Base-by-base conservation (phyloP, 2,888 invertebrate genomes). In the Halictus ligatus region DNA sequence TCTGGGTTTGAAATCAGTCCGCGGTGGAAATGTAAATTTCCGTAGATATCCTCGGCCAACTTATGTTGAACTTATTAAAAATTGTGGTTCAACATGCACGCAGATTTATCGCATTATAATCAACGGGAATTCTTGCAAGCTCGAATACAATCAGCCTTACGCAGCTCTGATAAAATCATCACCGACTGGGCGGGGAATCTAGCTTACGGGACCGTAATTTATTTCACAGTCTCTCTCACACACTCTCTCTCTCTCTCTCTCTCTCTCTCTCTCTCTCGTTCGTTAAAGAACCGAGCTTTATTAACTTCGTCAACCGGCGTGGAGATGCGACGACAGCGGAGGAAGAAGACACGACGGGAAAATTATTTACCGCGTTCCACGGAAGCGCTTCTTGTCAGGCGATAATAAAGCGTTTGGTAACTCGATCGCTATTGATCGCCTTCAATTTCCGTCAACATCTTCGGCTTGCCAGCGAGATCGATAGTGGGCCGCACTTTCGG, bases 351-450 rank as follows among this genome's bases (percentile, higher is more conserved):
- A 35, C 67, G 35, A 18, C 29, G 43, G 46, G 46, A 15, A 35
- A 73, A 80, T 82, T 81, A 80, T 74, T 80, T 80, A 48, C 80
- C 74, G 7, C 54, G 48, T 12, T 64, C 64, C 64, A 8, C 46
- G 46, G 64, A 64, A 21, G 29, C 60, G 21, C 64, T n/a, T 67
- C 35, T 54, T 43, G 13, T 25, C 50, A 35, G 46, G 43, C 15
- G 43, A 25, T 58, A 58, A 43, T 71, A 43, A 21, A 40, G 71
- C 77, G 69, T 71, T 78, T 5, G 35, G 35, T n/a, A 64, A 73
- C 46, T 74, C 13, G 46, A 79, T 79, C 48, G n/a, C 60, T 74
- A 79, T 48, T 25, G n/a, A 18, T 43, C 71, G 43, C 71, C n/a
- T 71, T 21, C 71, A 71, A 71, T 71, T 71, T 43, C 71, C 71